Base-by-base conservation (phyloP, 2,888 invertebrate genomes). In the Epistrophe grossulariae region DNA sequence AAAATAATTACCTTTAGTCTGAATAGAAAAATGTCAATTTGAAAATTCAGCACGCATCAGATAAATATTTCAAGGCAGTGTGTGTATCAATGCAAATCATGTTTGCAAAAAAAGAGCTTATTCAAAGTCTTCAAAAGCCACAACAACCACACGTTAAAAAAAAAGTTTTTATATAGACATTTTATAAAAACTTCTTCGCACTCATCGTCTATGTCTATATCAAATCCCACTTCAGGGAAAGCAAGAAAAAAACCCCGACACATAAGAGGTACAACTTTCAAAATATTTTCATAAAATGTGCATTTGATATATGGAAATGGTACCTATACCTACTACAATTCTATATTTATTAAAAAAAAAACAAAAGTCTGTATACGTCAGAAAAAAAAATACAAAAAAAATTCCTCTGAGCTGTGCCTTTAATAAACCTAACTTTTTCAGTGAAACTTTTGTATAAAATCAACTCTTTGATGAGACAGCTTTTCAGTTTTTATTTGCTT, bases 401-500 rank as follows among this genome's bases (percentile, higher is more conserved):
- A 74, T 48, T 50, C 45, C 81, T 55, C 19, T 9, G 70, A 57
- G n/a, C 24, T 40, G 24, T 60, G 52, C 55, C 66, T 48, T 48
- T 76, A 81, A 66, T 84, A 40, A 17, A 81, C 72, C 68, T 59
- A 68, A 81, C 72, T 84, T 80, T 24, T 84, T 60, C 19, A 55
- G 40, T 55, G 55, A 72, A 76, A 83, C 71, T 80, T 80, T 68
- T 80, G 43, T 57, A 60, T 52, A 66, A 72, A 80, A 81, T 72
- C 59, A 84, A 77, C 81, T 68, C 76, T 77, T 72, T 80, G 72
- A 77, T 72, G 79, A 79, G 77, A 77, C 72, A 81, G 60, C 71
- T 57, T 84, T 79, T 45, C 72, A 73, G 24, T 59, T 78, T 79
- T 74, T 77, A 84, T 77, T 85, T 73, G 62, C 68, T 73, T 79